A percentile compares a stretch with the other conserved stretches of the same genome.
Evolutionary conservation across 2,113 vertebrate species (phyloP).

Genomic region (Nanger granti): DNA sequence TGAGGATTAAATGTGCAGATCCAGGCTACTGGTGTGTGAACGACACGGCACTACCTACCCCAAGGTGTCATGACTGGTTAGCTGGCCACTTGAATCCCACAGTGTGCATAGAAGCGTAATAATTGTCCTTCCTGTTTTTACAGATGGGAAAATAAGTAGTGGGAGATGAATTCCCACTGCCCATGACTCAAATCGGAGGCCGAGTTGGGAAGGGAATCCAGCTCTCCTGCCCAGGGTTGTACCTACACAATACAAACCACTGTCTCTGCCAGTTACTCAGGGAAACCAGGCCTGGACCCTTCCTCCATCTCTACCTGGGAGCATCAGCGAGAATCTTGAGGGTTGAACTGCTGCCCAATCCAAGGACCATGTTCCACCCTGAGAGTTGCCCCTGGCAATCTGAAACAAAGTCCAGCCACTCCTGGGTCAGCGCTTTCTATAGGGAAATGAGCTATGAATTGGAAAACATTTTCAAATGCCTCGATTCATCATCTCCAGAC

Average conservation of each 20-base stretch:
- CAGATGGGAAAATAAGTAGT: neutral
- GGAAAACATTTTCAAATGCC: conserved; percentile 7
- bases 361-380: neutral
- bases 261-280: neutral
- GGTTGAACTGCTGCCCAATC: neutral
- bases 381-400: fast-evolving
- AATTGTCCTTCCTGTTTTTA: neutral
- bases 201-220: neutral
- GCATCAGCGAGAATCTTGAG: neutral
- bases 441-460: conserved; percentile 32
- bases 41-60: fast-evolving
- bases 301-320: neutral
- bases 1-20: neutral
- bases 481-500: neutral
- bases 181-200: neutral
- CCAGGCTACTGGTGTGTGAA: neutral
- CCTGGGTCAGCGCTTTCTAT: neutral
- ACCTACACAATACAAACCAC: neutral
- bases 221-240: neutral
- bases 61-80: neutral
- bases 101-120: neutral
- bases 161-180: neutral
- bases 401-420: neutral
- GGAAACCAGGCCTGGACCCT: neutral
- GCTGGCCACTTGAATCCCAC: neutral